phyloP scores from a whole-genome alignment of 2,888 invertebrate genomes.

The Xylota segnis region DNA sequence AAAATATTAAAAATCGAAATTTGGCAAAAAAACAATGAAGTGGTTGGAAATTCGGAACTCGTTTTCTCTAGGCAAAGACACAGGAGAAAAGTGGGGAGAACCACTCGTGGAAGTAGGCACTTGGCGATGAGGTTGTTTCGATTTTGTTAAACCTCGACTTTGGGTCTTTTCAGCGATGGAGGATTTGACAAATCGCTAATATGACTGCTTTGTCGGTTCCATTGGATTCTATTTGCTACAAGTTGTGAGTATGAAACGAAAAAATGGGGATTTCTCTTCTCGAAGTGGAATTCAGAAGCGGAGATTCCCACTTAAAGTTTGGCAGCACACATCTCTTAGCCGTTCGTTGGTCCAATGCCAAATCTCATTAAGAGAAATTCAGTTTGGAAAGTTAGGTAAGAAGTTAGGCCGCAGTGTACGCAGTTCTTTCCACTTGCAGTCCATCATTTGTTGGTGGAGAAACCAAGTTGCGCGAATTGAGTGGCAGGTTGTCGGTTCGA shows the following conservation, averaged over 20 bases:
- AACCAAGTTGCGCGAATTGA: too few relatives aligned
- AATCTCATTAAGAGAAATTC: slow-evolving; percentile 15
- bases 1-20: background rate
- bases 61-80: background rate
- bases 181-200: slow-evolving; percentile 10
- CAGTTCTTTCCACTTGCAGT: background rate
- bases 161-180: slow-evolving; percentile 1
- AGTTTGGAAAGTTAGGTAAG: background rate
- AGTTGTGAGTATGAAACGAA: background rate
- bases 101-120: slow-evolving; percentile 14
- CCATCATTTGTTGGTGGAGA: background rate
- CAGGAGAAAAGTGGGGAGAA: background rate
- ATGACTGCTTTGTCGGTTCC: background rate
- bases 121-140: slow-evolving; percentile 13
- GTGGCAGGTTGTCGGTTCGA: background rate
- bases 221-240: background rate
- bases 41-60: slow-evolving; percentile 13
- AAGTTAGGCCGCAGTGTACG: background rate
- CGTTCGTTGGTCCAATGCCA: slow-evolving; percentile 18
- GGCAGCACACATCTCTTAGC: background rate
- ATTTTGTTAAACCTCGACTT: background rate
- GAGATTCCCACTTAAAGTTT: slow-evolving; percentile 15
- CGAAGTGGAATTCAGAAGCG: slow-evolving; percentile 8
- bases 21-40: background rate
- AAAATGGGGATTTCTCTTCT: slow-evolving; percentile 4